Percentiles rank a stretch among this genome's conserved stretches.
Conservation (phyloP, 2,888 invertebrate genomes). For the Cremastinae sp. region DNA sequence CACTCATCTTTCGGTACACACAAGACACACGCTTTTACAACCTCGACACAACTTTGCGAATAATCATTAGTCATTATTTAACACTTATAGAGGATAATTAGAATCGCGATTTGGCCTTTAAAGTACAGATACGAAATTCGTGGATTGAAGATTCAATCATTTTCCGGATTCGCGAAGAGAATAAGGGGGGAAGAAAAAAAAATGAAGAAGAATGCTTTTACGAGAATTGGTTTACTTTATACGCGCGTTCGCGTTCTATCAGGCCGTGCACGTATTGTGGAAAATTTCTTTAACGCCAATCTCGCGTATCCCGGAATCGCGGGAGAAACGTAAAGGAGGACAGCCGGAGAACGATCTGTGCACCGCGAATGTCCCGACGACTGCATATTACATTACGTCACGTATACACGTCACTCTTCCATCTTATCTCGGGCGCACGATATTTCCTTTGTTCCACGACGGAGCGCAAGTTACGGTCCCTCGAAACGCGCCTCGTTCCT, state of each 20-base stretch:
- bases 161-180: background rate
- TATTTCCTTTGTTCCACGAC: slow-evolving; percentile 57
- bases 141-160: background rate
- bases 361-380: slow-evolving; percentile 28
- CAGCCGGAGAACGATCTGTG: slow-evolving; percentile 33
- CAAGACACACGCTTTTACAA: slow-evolving; percentile 65
- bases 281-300: slow-evolving; percentile 50
- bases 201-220: slow-evolving; percentile 3
- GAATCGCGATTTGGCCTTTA: background rate
- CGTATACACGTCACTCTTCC: slow-evolving; percentile 57
- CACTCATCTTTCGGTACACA: slow-evolving; percentile 81
- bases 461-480: slow-evolving; percentile 46
- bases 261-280: background rate
- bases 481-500: slow-evolving; percentile 29
- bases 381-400: slow-evolving; percentile 44
- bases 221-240: background rate
- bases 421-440: slow-evolving; percentile 54
- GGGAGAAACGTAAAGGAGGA: slow-evolving; percentile 11
- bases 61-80: slow-evolving; percentile 18
- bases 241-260: background rate
- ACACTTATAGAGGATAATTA: background rate
- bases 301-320: slow-evolving; percentile 21
- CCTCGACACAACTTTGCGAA: slow-evolving; percentile 19
- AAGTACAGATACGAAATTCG: too few relatives aligned
- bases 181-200: background rate